phyloP scores from a whole-genome alignment of 1,140 invertebrate species.

The Leptoteleia sp. region DNA sequence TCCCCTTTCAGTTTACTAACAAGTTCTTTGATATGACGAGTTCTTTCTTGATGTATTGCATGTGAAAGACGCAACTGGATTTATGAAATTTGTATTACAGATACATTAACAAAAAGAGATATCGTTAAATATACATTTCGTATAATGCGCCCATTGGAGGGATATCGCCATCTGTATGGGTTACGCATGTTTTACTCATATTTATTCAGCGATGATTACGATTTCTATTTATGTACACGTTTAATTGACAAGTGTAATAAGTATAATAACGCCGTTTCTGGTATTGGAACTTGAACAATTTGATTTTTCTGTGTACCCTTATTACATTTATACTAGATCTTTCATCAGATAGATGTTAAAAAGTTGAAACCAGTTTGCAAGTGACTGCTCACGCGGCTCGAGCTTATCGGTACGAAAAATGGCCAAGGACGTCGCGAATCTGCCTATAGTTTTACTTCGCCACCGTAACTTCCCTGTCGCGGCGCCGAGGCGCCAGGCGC shows the following conservation, averaged over 20 bases:
- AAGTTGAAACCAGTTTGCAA: conserved; percentile 74
- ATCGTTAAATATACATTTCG: too few relatives aligned
- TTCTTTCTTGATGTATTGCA: too few relatives aligned
- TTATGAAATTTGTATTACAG: too few relatives aligned
- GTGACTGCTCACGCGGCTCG: conserved; percentile 65
- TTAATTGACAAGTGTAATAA: conserved; percentile 35
- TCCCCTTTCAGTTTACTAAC: too few relatives aligned
- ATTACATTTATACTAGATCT: conserved; percentile 53
- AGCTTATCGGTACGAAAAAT: conserved; percentile 69
- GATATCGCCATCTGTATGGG: too few relatives aligned
- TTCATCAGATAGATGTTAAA: conserved; percentile 53
- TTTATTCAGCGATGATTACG: conserved; percentile 21
- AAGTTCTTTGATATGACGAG: too few relatives aligned
- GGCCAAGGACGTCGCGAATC: conserved; percentile 71
- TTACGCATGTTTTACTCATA: too few relatives aligned
- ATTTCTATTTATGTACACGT: conserved; percentile 43
- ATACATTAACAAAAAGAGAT: too few relatives aligned
- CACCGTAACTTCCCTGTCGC: conserved; percentile 40
- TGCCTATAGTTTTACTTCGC: conserved; percentile 26
- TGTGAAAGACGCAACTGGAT: too few relatives aligned
- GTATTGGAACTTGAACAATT: conserved; percentile 53
- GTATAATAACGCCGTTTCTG: conserved; percentile 33
- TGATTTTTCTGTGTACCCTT: conserved; percentile 31
- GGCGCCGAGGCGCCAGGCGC: conserved; percentile 71
- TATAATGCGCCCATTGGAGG: too few relatives aligned